Conservation (phyloP, 2,888 invertebrate species). For the Scaeva pyrastri region DNA sequence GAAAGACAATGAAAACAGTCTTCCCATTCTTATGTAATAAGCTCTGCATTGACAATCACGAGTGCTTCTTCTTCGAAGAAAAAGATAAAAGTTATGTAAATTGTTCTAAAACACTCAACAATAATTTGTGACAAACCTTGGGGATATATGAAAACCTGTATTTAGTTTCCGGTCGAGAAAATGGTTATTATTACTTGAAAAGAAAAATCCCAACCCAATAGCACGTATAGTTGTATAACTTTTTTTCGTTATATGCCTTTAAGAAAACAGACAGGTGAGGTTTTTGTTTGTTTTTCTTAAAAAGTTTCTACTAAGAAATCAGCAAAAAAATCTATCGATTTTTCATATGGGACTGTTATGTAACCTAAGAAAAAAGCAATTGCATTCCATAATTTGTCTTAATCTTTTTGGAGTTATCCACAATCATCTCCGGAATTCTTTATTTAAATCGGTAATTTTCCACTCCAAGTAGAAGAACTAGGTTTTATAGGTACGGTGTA, state of each 20-base stretch:
- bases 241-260: background rate
- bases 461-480: conserved; percentile 23
- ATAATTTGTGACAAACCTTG: background rate
- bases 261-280: background rate
- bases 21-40: conserved; percentile 63
- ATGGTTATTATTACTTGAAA: background rate
- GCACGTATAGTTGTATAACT: conserved; percentile 9
- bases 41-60: conserved; percentile 7
- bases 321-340: conserved; percentile 49
- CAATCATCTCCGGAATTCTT: background rate
- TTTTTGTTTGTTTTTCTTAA: background rate
- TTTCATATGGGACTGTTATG: conserved; percentile 56
- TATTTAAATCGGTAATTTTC: conserved; percentile 51
- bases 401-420: background rate
- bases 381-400: background rate
- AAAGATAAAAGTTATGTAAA: conserved; percentile 66
- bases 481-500: background rate
- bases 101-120: background rate
- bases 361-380: conserved; percentile 26
- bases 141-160: conserved; percentile 22
- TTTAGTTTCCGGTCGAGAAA: conserved; percentile 50
- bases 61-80: background rate
- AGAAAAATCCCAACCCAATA: background rate
- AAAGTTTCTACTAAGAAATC: background rate
- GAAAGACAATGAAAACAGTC: conserved; percentile 3